Percentiles rank a stretch among this genome's conserved stretches.
Evolutionary conservation across 2,797 vertebrate species (phyloP).

Genomic region (Etheostoma perlongum): DNA sequence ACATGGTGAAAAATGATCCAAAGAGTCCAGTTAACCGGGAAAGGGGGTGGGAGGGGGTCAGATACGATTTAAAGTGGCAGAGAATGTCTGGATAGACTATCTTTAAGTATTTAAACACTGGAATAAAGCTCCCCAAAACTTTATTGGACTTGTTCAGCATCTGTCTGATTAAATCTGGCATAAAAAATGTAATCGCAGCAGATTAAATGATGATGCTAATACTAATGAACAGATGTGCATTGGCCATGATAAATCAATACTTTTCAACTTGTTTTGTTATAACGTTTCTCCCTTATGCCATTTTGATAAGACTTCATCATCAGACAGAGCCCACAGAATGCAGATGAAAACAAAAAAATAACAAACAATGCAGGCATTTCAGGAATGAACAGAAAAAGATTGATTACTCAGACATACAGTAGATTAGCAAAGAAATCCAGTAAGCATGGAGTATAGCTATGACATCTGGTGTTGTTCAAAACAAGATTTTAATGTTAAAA

Average conservation of each 20-base stretch:
- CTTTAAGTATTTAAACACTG: too few species aligned
- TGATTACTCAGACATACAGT: background rate
- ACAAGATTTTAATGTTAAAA: background rate
- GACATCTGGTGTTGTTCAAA: background rate
- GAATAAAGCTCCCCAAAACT: background rate
- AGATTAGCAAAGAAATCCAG: background rate
- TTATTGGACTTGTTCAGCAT: background rate
- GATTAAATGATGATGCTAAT: background rate
- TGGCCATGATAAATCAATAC: background rate
- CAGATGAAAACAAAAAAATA: too few species aligned
- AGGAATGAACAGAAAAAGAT: background rate
- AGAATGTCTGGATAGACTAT: background rate
- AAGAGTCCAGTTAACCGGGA: background rate
- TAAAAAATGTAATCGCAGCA: too few species aligned
- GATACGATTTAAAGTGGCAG: background rate
- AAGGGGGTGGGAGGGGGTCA: background rate
- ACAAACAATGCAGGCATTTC: background rate
- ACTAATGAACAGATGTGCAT: background rate
- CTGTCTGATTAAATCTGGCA: background rate
- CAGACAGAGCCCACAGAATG: background rate
- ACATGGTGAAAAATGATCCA: background rate
- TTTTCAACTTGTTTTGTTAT: background rate
- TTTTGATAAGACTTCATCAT: background rate
- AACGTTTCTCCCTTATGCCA: too few species aligned
- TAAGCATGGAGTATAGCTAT: background rate